These are phyloP conservation scores for Trematomus loennbergii DNA, from an alignment of 2,113 vertebrate genomes.

Conservation along the genomic window DNA sequence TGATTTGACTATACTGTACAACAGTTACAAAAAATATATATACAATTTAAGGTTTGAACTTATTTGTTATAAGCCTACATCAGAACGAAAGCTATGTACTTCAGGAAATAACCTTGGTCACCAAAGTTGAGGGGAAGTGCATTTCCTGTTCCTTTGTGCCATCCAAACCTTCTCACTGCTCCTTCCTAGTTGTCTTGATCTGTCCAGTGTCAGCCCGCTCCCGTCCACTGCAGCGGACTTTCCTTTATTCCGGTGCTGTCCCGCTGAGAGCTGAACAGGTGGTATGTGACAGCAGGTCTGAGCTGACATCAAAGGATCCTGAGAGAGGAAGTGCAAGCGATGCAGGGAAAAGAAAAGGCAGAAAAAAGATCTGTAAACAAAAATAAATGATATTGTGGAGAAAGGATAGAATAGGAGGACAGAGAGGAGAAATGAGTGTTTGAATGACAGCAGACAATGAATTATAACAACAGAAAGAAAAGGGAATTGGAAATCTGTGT, in stretches of 20 bases:
- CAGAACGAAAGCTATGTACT: too few relatives aligned
- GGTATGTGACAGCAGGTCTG: constrained; percentile 80
- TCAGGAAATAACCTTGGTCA: background rate
- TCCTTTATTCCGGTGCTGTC: constrained; percentile 58
- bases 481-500: constrained; percentile 6
- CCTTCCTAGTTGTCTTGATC: background rate
- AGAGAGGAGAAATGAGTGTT: background rate
- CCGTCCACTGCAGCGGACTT: constrained; percentile 28
- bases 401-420: background rate
- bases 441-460: constrained; percentile 28
- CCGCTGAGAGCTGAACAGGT: constrained; percentile 76
- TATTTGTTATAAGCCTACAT: too few relatives aligned
- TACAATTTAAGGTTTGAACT: too few relatives aligned
- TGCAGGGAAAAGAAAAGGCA: constrained; percentile 17
- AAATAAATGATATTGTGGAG: constrained; percentile 11
- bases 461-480: constrained; percentile 14
- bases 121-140: background rate
- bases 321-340: constrained; percentile 39
- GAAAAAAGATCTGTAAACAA: constrained; percentile 47
- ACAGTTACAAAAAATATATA: too few relatives aligned
- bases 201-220: constrained; percentile 11
- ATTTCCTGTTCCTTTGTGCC: background rate
- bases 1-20: too few relatives aligned
- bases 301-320: constrained; percentile 75
- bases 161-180: background rate